These are phyloP conservation scores for Sminthurides aquaticus DNA, from an alignment of 2,888 invertebrate species.

Conservation along the genomic window DNA sequence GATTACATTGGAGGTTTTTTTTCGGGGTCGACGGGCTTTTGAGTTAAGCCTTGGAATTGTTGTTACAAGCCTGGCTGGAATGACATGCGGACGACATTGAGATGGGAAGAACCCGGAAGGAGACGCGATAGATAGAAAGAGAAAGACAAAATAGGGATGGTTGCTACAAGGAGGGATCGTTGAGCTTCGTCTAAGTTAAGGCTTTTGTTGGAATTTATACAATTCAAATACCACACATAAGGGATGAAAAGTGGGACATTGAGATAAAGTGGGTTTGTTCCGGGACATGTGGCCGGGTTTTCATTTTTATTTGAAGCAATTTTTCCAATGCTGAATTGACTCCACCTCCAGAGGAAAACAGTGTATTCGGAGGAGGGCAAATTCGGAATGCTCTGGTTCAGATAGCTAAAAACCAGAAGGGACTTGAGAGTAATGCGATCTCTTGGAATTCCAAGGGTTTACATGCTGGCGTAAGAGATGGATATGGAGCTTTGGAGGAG, in stretches of 20 bases:
- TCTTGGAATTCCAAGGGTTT: not conserved
- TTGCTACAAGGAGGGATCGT: too few species aligned
- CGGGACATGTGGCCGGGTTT: not conserved
- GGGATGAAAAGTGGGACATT: constrained; percentile 27
- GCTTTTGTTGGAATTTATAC: constrained; percentile 28
- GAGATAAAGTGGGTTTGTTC: constrained; percentile 22
- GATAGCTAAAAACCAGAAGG: not conserved
- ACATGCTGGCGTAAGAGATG: not conserved
- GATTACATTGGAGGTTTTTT: too few species aligned
- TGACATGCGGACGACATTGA: too few species aligned
- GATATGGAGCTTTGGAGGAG: not conserved
- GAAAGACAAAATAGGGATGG: too few species aligned
- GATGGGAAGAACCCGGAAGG: too few species aligned
- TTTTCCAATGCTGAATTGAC: constrained; percentile 12
- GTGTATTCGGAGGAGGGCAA: not conserved
- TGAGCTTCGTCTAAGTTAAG: constrained; percentile 27
- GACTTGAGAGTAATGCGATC: not conserved
- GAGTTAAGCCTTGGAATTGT: too few species aligned
- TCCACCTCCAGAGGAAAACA: not conserved
- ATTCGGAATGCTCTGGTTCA: not conserved
- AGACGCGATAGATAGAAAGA: too few species aligned
- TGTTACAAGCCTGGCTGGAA: too few species aligned
- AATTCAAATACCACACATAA: constrained; percentile 33
- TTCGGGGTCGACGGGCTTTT: too few species aligned
- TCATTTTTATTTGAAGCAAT: constrained; percentile 25